Evolutionary conservation across 2,888 invertebrate species (phyloP).

Genomic region (Zootermopsis nevadensis): DNA sequence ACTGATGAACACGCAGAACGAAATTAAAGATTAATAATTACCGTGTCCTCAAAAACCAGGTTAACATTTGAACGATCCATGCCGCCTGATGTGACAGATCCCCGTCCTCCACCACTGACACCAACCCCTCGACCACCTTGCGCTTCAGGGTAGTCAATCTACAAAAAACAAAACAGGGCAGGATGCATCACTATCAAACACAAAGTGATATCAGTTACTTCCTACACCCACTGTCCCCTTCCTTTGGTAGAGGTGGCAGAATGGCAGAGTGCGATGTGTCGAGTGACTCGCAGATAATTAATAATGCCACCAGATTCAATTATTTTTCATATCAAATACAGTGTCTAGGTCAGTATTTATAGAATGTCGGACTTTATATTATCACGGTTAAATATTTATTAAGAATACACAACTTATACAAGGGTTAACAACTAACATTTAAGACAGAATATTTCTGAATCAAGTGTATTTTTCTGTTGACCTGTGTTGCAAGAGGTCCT

Average conservation of each 20-base stretch:
- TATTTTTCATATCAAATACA: too few species aligned
- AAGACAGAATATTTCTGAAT: too few species aligned
- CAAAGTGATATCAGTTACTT: background rate
- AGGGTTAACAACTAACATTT: too few species aligned
- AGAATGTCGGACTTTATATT: too few species aligned
- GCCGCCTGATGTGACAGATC: constrained; percentile 59
- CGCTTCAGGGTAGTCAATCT: constrained; percentile 78
- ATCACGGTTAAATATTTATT: too few species aligned
- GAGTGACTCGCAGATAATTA: background rate
- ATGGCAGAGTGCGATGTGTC: too few species aligned
- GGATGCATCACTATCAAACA: constrained; percentile 3
- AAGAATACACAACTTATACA: too few species aligned
- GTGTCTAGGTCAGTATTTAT: too few species aligned
- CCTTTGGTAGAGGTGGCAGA: background rate
- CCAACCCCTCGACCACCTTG: constrained; percentile 57
- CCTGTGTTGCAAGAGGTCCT: too few species aligned
- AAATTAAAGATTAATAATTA: constrained; percentile 56
- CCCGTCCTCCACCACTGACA: constrained; percentile 59
- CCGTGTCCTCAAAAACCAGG: constrained; percentile 66
- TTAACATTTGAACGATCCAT: constrained; percentile 64
- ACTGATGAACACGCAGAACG: background rate
- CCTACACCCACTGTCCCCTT: background rate
- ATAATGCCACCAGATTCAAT: too few species aligned
- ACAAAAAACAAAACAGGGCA: constrained; percentile 58
- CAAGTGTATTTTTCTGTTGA: too few species aligned